Base-by-base conservation (phyloP, 2,888 invertebrate genomes). In the Protodeltote pygarga region DNA sequence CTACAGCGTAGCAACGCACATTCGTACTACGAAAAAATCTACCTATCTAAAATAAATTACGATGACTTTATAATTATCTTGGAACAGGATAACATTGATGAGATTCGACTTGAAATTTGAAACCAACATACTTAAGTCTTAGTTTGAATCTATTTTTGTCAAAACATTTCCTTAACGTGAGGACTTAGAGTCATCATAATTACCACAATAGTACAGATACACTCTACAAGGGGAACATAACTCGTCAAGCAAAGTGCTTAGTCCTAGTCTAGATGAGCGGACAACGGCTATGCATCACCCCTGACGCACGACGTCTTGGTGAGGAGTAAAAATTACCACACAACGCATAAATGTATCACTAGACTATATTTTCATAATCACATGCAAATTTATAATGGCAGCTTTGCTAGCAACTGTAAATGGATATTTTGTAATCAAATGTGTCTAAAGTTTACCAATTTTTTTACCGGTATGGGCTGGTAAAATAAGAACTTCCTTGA, bases 241-340 rank as follows among this genome's bases (percentile, higher is more conserved):
- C 71, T 79, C 79, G 71, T 73, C 71, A 75, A 74, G 75, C 64
- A 64, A 53, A 62, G 77, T 61, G 76, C 83, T 89, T 84, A 82
- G 81, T 89, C 68, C 71, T 63, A 81, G 88, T 87, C 89, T 68
- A 66, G 51, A 68, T 46, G 60, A 71, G 71, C 87, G 89, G 88
- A 88, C 84, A 78, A 68, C 47, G 67, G 72, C 67, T 65, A 85
- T 90, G 73, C 73, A 83, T 90, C 85, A 87, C 57, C 54, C 34
- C 60, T 74, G 79, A 77, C 79, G 48, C 69, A 66, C 69, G 78
- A 78, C 78, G 73, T 77, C 71, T 68, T 60, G 45, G 59, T 77
- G 81, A 84, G 65, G 77, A 71, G 73, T 84, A 86, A 87, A 83
- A 83, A 87, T 85, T 72, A 68, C 80, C 62, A 58, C 53, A 70